Percentiles rank a stretch among this genome's conserved stretches.
phyloP scores from a whole-genome alignment of 2,797 vertebrate species.

The Glossophaga mutica region DNA sequence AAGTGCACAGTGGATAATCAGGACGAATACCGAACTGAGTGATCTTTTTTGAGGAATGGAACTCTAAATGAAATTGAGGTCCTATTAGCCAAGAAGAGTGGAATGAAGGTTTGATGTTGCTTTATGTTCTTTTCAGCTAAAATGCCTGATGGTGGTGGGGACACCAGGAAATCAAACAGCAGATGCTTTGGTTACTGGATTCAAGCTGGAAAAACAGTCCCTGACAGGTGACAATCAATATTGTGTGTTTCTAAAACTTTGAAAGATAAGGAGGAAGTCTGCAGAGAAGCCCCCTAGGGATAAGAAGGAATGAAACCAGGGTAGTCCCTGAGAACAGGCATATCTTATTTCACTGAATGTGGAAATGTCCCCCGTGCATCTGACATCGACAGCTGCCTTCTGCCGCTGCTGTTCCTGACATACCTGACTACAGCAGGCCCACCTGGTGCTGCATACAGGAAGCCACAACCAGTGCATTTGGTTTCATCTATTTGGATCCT shows the following conservation, averaged over 20 bases:
- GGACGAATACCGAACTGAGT: not conserved
- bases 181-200: constrained; percentile 32
- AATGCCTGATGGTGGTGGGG: not conserved
- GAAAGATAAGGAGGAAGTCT: constrained; percentile 63
- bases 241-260: constrained; percentile 32
- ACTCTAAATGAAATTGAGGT: not conserved
- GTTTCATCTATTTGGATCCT: not conserved
- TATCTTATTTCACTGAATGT: not conserved
- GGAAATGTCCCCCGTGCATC: not conserved
- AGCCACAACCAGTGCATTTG: not conserved
- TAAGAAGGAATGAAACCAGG: not conserved
- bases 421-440: not conserved
- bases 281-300: not conserved
- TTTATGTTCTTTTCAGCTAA: not conserved
- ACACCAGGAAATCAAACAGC: not conserved
- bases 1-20: not conserved
- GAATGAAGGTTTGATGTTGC: not conserved
- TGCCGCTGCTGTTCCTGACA: not conserved
- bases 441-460: not conserved
- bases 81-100: not conserved
- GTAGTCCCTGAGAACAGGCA: not conserved
- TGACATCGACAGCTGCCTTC: not conserved
- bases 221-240: not conserved
- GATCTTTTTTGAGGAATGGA: not conserved
- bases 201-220: constrained; percentile 61